phyloP scores from a whole-genome alignment of 1,140 invertebrate species.

The Papilio dardanus region DNA sequence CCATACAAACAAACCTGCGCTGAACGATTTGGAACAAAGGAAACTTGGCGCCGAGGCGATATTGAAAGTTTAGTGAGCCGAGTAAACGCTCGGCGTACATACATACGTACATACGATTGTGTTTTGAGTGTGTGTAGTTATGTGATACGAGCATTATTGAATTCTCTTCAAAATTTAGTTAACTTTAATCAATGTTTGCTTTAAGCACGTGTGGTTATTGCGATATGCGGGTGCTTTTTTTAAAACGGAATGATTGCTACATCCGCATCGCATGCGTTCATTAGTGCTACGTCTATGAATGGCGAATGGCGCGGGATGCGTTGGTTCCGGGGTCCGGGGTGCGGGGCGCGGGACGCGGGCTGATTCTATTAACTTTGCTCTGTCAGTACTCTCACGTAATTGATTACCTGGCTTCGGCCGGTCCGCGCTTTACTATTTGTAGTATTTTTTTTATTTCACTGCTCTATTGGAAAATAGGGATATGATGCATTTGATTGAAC shows the following conservation, averaged over 20 bases:
- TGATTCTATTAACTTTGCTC: conserved; percentile 10
- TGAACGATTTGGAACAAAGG: conserved; percentile 25
- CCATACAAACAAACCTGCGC: conserved; percentile 19
- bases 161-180: background rate
- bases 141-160: background rate
- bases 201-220: no score
- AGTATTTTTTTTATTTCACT: conserved; percentile 2
- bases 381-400: conserved; percentile 15
- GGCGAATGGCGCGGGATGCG: background rate
- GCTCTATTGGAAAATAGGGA: background rate
- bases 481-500: background rate
- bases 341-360: background rate
- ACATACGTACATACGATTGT: background rate
- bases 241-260: background rate
- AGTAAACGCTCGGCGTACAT: background rate
- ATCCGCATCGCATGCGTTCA: background rate
- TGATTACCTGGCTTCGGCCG: background rate
- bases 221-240: background rate
- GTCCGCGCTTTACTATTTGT: background rate
- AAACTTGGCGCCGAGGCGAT: conserved; percentile 7
- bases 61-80: conserved; percentile 18
- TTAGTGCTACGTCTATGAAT: background rate
- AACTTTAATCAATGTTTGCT: no score
- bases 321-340: background rate
- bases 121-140: background rate